Evolutionary conservation across 2,888 invertebrate species (phyloP).

Genomic region (Proisotoma minuta): DNA sequence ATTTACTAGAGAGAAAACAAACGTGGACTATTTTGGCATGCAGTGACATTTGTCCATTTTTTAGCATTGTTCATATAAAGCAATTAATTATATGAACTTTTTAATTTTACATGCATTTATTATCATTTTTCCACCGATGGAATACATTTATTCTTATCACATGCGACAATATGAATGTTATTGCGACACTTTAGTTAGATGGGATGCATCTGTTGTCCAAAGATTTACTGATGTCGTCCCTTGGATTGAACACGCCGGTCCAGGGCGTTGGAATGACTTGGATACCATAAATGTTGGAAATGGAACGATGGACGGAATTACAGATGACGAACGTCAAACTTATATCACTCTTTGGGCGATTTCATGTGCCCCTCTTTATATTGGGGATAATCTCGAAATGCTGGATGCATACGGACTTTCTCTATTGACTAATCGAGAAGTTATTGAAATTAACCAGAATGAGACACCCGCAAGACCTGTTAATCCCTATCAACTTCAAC

Average conservation of each 20-base stretch:
- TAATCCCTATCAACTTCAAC: background rate
- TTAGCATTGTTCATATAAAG: too few relatives aligned
- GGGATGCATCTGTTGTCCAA: slow-evolving; percentile 16
- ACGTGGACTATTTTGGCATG: too few relatives aligned
- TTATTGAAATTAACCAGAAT: slow-evolving; percentile 19
- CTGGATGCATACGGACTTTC: slow-evolving; percentile 12
- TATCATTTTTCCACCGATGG: too few relatives aligned
- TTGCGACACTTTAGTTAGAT: slow-evolving; percentile 17
- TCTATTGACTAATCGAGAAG: slow-evolving; percentile 17
- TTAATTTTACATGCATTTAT: too few relatives aligned
- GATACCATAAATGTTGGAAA: slow-evolving; percentile 20
- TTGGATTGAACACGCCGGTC: slow-evolving; percentile 14
- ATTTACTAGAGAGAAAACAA: too few relatives aligned
- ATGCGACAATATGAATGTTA: too few relatives aligned
- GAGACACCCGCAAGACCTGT: slow-evolving; percentile 15
- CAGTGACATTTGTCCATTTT: too few relatives aligned
- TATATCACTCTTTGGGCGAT: slow-evolving; percentile 17
- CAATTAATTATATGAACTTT: too few relatives aligned
- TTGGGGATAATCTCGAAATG: slow-evolving; percentile 14
- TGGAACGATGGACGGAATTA: slow-evolving; percentile 18
- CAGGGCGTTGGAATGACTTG: slow-evolving; percentile 19
- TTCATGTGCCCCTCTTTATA: slow-evolving; percentile 17
- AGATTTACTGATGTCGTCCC: slow-evolving; percentile 10
- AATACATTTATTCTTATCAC: too few relatives aligned
- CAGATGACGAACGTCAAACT: slow-evolving; percentile 7